Conservation (phyloP, 2,888 invertebrate genomes). For the Calameuta idolon region DNA sequence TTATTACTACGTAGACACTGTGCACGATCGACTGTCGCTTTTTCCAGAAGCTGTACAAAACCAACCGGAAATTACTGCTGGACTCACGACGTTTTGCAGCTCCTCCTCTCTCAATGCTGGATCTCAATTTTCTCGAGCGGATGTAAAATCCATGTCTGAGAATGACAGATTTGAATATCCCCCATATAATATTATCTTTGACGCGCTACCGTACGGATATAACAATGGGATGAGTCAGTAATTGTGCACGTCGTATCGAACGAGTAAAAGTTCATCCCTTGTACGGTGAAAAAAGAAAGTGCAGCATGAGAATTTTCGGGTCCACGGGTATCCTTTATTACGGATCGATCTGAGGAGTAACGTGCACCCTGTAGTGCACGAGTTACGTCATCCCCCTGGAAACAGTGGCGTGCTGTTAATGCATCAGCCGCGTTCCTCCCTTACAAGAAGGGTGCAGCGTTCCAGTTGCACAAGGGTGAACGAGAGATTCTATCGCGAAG, state of each 20-base stretch:
- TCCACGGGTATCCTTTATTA: not conserved
- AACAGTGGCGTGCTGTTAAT: not conserved
- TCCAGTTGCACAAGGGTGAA: not conserved
- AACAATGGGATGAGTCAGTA: not conserved
- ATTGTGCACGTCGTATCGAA: not conserved
- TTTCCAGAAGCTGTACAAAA: constrained; percentile 53
- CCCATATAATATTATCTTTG: not conserved
- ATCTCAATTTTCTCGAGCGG: not conserved
- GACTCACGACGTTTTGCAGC: constrained; percentile 11
- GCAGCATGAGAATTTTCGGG: not conserved
- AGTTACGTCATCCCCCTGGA: not conserved
- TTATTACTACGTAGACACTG: not conserved
- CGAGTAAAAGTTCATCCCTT: not conserved
- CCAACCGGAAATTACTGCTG: constrained; percentile 58
- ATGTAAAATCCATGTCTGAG: constrained; percentile 30
- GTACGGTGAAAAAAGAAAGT: not conserved
- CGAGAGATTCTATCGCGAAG: not conserved
- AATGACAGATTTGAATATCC: constrained; percentile 51
- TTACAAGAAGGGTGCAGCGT: not conserved
- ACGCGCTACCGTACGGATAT: not conserved
- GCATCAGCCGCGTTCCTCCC: not conserved
- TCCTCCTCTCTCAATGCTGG: not conserved
- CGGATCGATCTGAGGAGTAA: not conserved
- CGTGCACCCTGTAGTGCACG: not conserved
- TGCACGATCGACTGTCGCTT: not conserved